A percentile compares a stretch with the other conserved stretches of the same genome.
phyloP scores from a whole-genome alignment of 2,113 vertebrate species.

The Macquaria australasica region DNA sequence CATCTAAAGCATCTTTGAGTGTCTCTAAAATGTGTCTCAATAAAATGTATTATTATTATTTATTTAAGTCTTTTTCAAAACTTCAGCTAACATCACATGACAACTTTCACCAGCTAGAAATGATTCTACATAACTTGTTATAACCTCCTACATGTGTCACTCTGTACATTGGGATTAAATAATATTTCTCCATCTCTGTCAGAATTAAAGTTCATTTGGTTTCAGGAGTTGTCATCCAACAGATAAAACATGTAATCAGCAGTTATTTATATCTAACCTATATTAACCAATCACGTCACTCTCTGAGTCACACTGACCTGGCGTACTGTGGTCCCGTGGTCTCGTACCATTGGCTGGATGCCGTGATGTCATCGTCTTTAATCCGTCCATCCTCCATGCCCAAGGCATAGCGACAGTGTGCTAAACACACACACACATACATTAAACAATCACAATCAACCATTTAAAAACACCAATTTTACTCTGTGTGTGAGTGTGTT shows the following conservation, averaged over 20 bases:
- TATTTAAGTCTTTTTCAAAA: neutral
- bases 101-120: neutral
- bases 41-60: too few relatives aligned
- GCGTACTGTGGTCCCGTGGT: conserved; percentile 91
- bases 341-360: conserved; percentile 92
- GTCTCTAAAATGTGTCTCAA: too few relatives aligned
- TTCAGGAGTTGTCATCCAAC: neutral
- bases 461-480: neutral
- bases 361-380: conserved; percentile 89
- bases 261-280: too few relatives aligned
- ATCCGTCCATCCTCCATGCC: conserved; percentile 93
- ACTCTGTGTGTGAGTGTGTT: neutral
- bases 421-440: conserved; percentile 68
- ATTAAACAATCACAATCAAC: neutral
- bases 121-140: neutral
- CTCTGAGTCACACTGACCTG: conserved; percentile 79
- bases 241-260: neutral
- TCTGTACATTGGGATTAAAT: too few relatives aligned
- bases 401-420: conserved; percentile 89
- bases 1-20: too few relatives aligned
- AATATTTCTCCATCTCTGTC: too few relatives aligned
- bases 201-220: neutral
- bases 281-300: too few relatives aligned
- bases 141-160: too few relatives aligned
- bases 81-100: neutral